These are phyloP conservation scores for Anhinga rufa DNA, from an alignment of 2,113 vertebrate genomes.

Conservation along the genomic window DNA sequence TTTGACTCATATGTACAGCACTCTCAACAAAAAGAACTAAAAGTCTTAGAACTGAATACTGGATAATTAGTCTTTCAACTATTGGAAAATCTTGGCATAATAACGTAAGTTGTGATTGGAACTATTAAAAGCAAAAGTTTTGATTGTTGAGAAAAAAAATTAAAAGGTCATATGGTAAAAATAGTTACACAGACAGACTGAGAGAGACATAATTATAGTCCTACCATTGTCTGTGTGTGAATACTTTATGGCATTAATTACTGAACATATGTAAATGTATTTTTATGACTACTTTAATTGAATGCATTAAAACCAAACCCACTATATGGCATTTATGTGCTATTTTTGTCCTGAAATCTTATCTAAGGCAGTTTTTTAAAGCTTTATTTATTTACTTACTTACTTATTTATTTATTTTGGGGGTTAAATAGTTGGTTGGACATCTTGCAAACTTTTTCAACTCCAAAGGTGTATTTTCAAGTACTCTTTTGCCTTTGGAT, in stretches of 20 bases:
- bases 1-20: conserved; percentile 29
- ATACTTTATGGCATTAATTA: conserved; percentile 47
- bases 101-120: neutral
- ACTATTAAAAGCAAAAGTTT: conserved; percentile 27
- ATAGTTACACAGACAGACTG: conserved; percentile 29
- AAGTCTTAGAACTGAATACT: neutral
- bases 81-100: conserved; percentile 33
- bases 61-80: conserved; percentile 37
- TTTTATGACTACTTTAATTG: neutral
- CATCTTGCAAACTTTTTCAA: neutral
- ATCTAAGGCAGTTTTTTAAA: neutral
- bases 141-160: conserved; percentile 12
- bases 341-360: neutral
- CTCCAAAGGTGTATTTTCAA: neutral
- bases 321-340: neutral
- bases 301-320: neutral
- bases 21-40: neutral
- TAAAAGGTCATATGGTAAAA: neutral
- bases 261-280: conserved; percentile 25
- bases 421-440: neutral
- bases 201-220: conserved; percentile 12
- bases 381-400: too few relatives aligned
- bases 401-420: neutral
- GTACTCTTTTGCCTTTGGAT: neutral
- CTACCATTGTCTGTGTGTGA: conserved; percentile 26